Evolutionary conservation across 1,140 invertebrate species (phyloP).

Genomic region (Drosophila melanogaster): DNA sequence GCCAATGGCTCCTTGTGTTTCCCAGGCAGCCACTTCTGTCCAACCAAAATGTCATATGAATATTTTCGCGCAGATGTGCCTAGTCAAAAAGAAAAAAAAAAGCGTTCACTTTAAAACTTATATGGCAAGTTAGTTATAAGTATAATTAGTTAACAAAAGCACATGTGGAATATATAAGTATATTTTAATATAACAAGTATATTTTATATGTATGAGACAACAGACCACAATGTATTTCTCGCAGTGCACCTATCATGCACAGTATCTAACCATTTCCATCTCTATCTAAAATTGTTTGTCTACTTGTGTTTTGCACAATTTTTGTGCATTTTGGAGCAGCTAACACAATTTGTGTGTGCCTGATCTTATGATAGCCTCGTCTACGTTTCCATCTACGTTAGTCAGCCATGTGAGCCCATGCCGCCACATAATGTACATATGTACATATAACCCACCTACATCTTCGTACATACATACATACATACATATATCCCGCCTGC

Average conservation of each 20-base stretch:
- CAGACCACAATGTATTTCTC: too few relatives aligned
- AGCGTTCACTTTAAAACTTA: too few relatives aligned
- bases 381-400: constrained; percentile 34
- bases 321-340: constrained; percentile 59
- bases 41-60: constrained; percentile 70
- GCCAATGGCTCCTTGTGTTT: constrained; percentile 30
- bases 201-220: too few relatives aligned
- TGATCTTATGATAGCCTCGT: constrained; percentile 76
- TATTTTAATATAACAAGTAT: too few relatives aligned
- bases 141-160: too few relatives aligned
- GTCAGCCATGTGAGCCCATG: constrained; percentile 20
- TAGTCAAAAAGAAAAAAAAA: too few relatives aligned
- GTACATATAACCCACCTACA: constrained; percentile 7
- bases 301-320: constrained; percentile 50
- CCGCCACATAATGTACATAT: not conserved
- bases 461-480: too few relatives aligned
- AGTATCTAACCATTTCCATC: constrained; percentile 34
- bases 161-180: too few relatives aligned
- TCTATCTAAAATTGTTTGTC: constrained; percentile 38
- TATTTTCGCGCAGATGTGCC: constrained; percentile 48
- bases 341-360: constrained; percentile 71
- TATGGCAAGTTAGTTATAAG: too few relatives aligned
- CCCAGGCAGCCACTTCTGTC: constrained; percentile 12
- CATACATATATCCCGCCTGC: constrained; percentile 15
- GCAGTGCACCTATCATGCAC: not conserved